Evolutionary conservation across 2,113 vertebrate species (phyloP), one percentile per base, ranked within the genome.

Genomic region (Bettongia penicillata): DNA sequence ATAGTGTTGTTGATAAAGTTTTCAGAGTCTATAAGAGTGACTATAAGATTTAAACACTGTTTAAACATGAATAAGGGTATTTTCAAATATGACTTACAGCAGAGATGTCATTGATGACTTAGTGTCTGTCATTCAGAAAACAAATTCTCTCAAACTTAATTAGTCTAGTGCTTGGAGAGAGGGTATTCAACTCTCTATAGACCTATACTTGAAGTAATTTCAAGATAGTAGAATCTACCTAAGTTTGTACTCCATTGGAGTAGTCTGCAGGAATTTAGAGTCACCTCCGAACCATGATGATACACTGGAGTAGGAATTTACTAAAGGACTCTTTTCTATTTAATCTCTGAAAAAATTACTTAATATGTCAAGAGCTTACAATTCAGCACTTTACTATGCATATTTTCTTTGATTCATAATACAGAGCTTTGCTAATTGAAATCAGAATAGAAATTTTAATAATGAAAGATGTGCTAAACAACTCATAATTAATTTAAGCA

Each of bases 401-500:
- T 23, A 14, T 92, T 94, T 96, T 84, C 23, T 97, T 92, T 91
- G 7, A 96, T 96, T 97, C 93, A 19, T 92, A 96, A 96, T 94
- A 9, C 0, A 95, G 8, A 77, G 91, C 8, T 97, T 95, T 96
- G 48, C 57, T 90, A 95, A 93, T 7, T 95, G 93, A 95, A 96
- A 61, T 90, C 50, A 95, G 25, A 96, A 95, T 51, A 91, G 19
- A 97, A 96, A 93, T 28, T 3, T 96, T 84, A 97, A 96, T 95
- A 97, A 97, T 92, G 10, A 96, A 93, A 77, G 43, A 93, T n/a
- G 16, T 89, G 26, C 8, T 95, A 90, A 93, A 16, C 7, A 90
- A 37, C 89, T 89, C 0, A 12, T 93, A 92, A 97, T 95, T 96
- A 61, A 93, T 55, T 96, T 96, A 89, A 48, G 92, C 22, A 52